These are phyloP conservation scores for Carassius auratus DNA, from an alignment of 2,113 vertebrate genomes.

Conservation along the genomic window DNA sequence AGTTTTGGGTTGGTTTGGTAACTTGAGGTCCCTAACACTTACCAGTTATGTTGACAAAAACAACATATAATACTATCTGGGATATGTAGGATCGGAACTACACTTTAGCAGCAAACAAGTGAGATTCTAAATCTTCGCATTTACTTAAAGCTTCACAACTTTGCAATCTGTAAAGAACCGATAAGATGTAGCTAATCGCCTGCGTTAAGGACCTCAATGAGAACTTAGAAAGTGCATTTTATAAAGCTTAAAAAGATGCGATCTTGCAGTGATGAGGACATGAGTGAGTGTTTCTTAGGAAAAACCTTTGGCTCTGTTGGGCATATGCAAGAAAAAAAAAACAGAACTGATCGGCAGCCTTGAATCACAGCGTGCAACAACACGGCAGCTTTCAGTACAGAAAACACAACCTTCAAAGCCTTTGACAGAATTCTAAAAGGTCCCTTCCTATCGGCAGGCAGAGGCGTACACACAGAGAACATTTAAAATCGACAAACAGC, in stretches of 20 bases:
- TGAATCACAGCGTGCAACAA: slow-evolving; percentile 64
- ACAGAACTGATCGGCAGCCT: slow-evolving; percentile 34
- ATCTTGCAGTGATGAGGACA: slow-evolving; percentile 1
- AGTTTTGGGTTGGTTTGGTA: slow-evolving; percentile 46
- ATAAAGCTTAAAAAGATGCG: slow-evolving; percentile 54
- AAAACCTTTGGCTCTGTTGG: slow-evolving; percentile 60
- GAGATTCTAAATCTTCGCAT: slow-evolving; percentile 28
- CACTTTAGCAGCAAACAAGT: slow-evolving; percentile 53
- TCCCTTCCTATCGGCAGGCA: slow-evolving; percentile 60
- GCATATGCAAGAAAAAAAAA: slow-evolving; percentile 42
- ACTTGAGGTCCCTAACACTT: slow-evolving; percentile 41
- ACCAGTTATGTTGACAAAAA: slow-evolving; percentile 10
- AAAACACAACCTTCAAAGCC: slow-evolving; percentile 65
- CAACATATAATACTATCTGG: slow-evolving; percentile 44
- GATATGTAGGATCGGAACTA: slow-evolving; percentile 31
- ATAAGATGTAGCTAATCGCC: not conserved
- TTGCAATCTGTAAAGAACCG: not conserved
- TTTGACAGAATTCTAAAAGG: slow-evolving; percentile 62
- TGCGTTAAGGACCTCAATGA: slow-evolving; percentile 26
- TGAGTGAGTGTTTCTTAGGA: slow-evolving; percentile 19
- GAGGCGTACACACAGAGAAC: slow-evolving; percentile 60
- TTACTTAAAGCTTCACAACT: slow-evolving; percentile 15
- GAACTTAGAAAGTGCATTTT: slow-evolving; percentile 59
- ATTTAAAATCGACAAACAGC: slow-evolving; percentile 61
- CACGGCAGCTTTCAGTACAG: slow-evolving; percentile 71